Percentiles rank a stretch among this genome's conserved stretches.
Conservation (phyloP, 1,140 invertebrate species). For the Drosophila triauraria region DNA sequence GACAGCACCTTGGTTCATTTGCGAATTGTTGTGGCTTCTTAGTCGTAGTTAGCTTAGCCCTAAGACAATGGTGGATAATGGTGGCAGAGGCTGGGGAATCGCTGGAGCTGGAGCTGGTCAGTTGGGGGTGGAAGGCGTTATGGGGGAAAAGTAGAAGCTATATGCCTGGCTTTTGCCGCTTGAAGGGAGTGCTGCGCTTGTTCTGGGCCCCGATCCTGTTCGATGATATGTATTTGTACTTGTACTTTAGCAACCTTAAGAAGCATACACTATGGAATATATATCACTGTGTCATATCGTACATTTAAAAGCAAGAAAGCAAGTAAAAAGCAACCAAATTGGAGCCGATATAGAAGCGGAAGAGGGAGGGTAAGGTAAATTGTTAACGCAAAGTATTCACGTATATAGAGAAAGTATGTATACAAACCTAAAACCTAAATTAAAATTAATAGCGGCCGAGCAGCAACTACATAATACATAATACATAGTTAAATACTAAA, state of each 20-base stretch:
- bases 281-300: slow-evolving; percentile 84
- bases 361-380: slow-evolving; percentile 28
- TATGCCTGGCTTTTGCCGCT: slow-evolving; percentile 31
- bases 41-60: slow-evolving; percentile 69
- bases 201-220: slow-evolving; percentile 51
- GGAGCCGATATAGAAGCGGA: slow-evolving; percentile 7
- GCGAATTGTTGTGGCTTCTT: slow-evolving; percentile 77
- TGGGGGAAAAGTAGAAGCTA: slow-evolving; percentile 19
- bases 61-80: slow-evolving; percentile 40
- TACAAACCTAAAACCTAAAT: slow-evolving; percentile 67
- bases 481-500: slow-evolving; percentile 62
- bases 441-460: slow-evolving; percentile 73
- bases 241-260: slow-evolving; percentile 66
- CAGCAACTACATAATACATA: slow-evolving; percentile 64
- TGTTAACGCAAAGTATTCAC: slow-evolving; percentile 67
- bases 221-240: slow-evolving; percentile 63
- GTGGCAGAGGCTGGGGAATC: slow-evolving; percentile 6
- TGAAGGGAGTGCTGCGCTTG: slow-evolving; percentile 36
- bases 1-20: slow-evolving; percentile 60
- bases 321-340: slow-evolving; percentile 61
- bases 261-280: slow-evolving; percentile 74
- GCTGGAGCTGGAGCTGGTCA: slow-evolving; percentile 19
- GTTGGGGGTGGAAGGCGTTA: slow-evolving; percentile 23
- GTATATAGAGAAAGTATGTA: slow-evolving; percentile 51
- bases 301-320: slow-evolving; percentile 65